Conservation (phyloP, 2,113 vertebrate genomes). For the Typhlomys cinereus region DNA sequence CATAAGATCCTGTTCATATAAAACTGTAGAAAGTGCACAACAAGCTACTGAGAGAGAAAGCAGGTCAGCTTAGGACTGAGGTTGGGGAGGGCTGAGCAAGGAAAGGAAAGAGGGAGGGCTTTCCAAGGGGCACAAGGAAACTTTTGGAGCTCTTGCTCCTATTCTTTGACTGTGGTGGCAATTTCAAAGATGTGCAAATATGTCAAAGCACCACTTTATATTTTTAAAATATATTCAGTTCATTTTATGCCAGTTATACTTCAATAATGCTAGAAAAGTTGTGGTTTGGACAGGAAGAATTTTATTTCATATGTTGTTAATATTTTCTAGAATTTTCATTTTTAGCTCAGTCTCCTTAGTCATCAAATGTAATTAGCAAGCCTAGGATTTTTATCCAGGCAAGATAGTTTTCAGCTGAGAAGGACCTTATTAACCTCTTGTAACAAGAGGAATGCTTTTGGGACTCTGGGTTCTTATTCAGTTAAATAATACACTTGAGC, state of each 20-base stretch:
- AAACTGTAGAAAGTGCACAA: neutral
- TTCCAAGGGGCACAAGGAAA: neutral
- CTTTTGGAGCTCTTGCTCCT: neutral
- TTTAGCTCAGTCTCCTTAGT: constrained; percentile 36
- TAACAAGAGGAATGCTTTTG: neutral
- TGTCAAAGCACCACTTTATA: neutral
- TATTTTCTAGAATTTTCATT: constrained; percentile 29
- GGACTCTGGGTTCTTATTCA: neutral
- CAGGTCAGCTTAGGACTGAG: neutral
- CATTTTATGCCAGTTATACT: neutral
- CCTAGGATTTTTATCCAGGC: neutral
- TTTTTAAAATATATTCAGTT: neutral
- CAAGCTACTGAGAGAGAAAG: neutral
- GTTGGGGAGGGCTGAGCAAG: neutral
- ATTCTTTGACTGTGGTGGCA: neutral
- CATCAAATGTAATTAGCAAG: constrained; percentile 33
- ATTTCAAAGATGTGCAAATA: neutral
- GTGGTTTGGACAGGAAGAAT: neutral
- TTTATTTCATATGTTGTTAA: neutral
- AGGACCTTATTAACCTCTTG: constrained; percentile 41
- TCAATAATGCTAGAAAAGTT: constrained; percentile 38
- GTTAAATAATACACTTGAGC: neutral
- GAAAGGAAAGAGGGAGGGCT: neutral
- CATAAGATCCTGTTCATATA: neutral
- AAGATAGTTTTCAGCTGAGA: constrained; percentile 26